Percentiles rank a stretch among this genome's conserved stretches.
phyloP scores from a whole-genome alignment of 2,797 vertebrate genomes.

The Pseudomugil tenellus region DNA sequence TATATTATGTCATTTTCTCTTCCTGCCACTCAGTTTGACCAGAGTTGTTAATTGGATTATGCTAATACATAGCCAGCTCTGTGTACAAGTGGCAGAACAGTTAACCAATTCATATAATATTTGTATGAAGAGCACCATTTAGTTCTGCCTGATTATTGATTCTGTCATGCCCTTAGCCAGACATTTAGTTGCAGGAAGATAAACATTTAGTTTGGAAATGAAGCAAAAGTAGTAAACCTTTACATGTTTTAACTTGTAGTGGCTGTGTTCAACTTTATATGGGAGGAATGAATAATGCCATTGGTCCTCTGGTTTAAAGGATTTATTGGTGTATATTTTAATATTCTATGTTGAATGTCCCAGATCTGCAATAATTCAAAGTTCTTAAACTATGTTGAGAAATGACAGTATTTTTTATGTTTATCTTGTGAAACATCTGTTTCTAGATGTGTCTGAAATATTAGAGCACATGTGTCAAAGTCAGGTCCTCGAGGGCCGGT shows the following conservation, averaged over 20 bases:
- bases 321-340: slow-evolving; percentile 82
- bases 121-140: slow-evolving; percentile 68
- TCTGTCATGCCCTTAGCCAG: slow-evolving; percentile 53
- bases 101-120: slow-evolving; percentile 68
- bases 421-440: slow-evolving; percentile 78
- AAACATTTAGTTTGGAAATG: slow-evolving; percentile 83
- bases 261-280: slow-evolving; percentile 74
- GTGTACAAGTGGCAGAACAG: slow-evolving; percentile 59
- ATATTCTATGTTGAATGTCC: slow-evolving; percentile 80
- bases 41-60: slow-evolving; percentile 73
- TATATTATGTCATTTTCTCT: slow-evolving; percentile 67
- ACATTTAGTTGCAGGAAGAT: slow-evolving; percentile 77
- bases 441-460: slow-evolving; percentile 68
- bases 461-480: too few species aligned
- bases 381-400: slow-evolving; percentile 75
- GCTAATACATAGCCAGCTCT: slow-evolving; percentile 43
- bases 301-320: slow-evolving; percentile 73
- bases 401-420: slow-evolving; percentile 79
- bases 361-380: slow-evolving; percentile 79
- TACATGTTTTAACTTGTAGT: slow-evolving; percentile 77
- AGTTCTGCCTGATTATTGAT: slow-evolving; percentile 66
- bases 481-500: too few species aligned
- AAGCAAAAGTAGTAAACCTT: slow-evolving; percentile 79
- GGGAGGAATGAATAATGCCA: slow-evolving; percentile 79
- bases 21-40: slow-evolving; percentile 67